A percentile compares a stretch with the other conserved stretches of the same genome.
Evolutionary conservation across 1,140 invertebrate genomes (phyloP).

Genomic region (Polypedilum vanderplanki): DNA sequence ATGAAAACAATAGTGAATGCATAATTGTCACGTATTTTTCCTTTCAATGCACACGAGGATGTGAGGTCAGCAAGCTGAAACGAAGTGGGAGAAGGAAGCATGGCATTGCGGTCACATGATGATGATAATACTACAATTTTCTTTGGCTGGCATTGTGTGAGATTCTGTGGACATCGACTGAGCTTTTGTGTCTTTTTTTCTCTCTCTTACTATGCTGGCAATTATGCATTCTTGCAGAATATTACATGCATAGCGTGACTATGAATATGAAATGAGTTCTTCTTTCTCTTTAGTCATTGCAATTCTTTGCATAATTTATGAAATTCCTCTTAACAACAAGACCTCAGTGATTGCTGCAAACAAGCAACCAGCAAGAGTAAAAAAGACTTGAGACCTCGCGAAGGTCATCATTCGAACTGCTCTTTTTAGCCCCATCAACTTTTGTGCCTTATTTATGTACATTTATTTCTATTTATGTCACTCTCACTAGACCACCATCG

Average conservation of each 20-base stretch:
- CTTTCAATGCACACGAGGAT: neutral
- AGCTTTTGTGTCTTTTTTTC: neutral
- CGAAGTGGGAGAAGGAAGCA: neutral
- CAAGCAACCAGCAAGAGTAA: no score
- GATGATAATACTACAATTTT: neutral
- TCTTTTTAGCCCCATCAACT: no score
- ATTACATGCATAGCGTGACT: conserved; percentile 28
- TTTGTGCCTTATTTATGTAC: no score
- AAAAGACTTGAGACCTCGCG: no score
- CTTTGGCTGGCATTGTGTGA: neutral
- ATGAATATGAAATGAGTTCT: conserved; percentile 10
- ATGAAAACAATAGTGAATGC: conserved; percentile 16
- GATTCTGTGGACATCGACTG: neutral
- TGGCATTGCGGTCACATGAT: neutral
- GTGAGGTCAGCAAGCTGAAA: neutral
- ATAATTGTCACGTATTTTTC: conserved; percentile 25
- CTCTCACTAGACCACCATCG: no score
- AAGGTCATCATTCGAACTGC: no score
- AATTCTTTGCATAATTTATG: no score
- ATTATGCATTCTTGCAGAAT: conserved; percentile 23
- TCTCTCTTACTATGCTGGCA: conserved; percentile 16
- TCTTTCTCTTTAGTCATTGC: neutral
- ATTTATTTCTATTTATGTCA: conserved; percentile 1
- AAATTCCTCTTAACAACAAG: no score
- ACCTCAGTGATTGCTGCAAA: no score